Conservation (phyloP, 2,113 vertebrate species). For the Pogonocichla stellata region DNA sequence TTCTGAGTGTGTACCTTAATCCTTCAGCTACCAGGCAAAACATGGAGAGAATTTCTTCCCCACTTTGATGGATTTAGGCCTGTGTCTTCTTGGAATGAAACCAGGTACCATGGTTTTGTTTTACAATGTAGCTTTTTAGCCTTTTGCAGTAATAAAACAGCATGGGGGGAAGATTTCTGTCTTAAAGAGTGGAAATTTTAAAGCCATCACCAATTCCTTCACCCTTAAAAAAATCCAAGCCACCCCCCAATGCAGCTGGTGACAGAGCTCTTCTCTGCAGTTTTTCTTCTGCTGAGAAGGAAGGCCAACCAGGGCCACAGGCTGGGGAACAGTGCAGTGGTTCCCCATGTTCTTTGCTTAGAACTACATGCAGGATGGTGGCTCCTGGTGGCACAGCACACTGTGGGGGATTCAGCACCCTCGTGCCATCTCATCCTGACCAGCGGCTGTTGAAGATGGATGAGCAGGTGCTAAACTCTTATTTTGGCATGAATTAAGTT, state of each 20-base stretch:
- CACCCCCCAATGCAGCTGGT: background rate
- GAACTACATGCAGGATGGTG: background rate
- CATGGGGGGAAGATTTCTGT: background rate
- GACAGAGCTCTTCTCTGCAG: background rate
- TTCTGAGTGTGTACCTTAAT: background rate
- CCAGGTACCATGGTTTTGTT: background rate
- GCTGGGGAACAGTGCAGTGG: background rate
- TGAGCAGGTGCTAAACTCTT: background rate
- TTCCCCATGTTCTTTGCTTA: background rate
- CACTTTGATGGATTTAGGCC: background rate
- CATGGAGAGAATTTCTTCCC: background rate
- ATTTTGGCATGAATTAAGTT: background rate
- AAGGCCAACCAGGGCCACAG: background rate
- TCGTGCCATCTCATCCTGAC: background rate
- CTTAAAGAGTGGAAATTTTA: background rate
- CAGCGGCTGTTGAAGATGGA: background rate
- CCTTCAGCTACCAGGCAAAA: background rate
- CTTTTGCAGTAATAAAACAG: background rate
- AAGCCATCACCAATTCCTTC: background rate
- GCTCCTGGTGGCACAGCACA: background rate
- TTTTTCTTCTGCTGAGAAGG: background rate
- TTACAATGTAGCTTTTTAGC: background rate
- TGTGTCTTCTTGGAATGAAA: background rate
- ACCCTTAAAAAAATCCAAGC: background rate
- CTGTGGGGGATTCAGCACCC: background rate